Conservation (phyloP, 1,140 invertebrate genomes). For the Drosophila sechellia region DNA sequence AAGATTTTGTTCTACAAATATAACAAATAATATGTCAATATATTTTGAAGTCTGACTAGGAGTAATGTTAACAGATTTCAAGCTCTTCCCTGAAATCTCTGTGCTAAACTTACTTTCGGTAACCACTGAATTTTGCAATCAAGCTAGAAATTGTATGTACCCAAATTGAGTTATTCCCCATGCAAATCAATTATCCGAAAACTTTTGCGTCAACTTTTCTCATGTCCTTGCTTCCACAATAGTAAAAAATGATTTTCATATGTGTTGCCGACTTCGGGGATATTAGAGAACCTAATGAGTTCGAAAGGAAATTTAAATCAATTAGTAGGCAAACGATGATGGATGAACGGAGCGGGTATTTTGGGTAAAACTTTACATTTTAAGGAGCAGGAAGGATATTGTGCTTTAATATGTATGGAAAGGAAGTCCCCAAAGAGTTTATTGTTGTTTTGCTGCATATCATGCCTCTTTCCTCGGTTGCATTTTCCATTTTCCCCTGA, state of each 20-base stretch:
- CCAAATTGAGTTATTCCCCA: slow-evolving; percentile 37
- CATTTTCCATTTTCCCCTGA: slow-evolving; percentile 38
- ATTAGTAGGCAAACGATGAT: slow-evolving; percentile 58
- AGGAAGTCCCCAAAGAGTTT: slow-evolving; percentile 14
- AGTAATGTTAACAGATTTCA: background rate
- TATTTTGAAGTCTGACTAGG: background rate
- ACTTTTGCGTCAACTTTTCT: slow-evolving; percentile 35
- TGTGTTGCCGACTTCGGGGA: slow-evolving; percentile 21
- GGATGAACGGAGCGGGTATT: slow-evolving; percentile 26
- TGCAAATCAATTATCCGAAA: slow-evolving; percentile 44
- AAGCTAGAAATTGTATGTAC: slow-evolving; percentile 11
- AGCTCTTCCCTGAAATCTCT: background rate
- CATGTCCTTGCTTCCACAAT: slow-evolving; percentile 21
- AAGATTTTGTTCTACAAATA: background rate
- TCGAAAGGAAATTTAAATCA: slow-evolving; percentile 45
- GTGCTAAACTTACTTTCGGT: background rate
- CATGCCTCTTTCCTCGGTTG: slow-evolving; percentile 23
- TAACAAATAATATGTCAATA: background rate
- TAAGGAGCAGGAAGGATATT: slow-evolving; percentile 42
- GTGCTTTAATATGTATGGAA: slow-evolving; percentile 9
- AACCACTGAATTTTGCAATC: slow-evolving; percentile 20
- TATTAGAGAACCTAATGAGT: slow-evolving; percentile 49
- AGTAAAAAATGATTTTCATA: slow-evolving; percentile 28
- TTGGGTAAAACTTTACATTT: slow-evolving; percentile 37
- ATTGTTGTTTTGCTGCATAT: slow-evolving; percentile 37